Evolutionary conservation across 2,113 vertebrate species (phyloP).

Genomic region (Rattus rattus): DNA sequence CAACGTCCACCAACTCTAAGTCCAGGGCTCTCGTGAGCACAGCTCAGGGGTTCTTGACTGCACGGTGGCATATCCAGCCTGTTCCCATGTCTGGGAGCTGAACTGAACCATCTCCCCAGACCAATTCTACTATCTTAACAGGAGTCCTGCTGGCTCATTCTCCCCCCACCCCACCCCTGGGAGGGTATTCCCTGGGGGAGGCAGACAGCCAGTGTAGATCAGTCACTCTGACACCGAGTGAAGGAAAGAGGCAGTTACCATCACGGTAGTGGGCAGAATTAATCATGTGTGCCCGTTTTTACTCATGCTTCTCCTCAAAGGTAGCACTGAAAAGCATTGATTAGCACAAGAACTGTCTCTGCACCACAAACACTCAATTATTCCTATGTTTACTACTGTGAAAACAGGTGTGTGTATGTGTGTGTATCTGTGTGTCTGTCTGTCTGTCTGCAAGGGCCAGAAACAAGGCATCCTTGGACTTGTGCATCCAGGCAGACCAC

Average conservation of each 20-base stretch:
- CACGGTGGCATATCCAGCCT: neutral
- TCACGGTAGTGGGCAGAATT: neutral
- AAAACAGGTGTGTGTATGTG: neutral
- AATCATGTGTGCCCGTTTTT: neutral
- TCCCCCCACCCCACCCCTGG: neutral
- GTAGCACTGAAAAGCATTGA: neutral
- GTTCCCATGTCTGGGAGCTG: neutral
- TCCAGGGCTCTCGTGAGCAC: neutral
- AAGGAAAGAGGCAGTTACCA: neutral
- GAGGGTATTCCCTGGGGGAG: neutral
- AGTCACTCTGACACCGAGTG: neutral
- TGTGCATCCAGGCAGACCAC: neutral
- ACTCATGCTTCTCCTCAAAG: neutral
- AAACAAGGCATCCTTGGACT: neutral
- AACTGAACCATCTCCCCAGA: neutral
- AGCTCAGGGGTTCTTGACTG: neutral
- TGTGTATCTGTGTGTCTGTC: no score
- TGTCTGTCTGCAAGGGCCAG: neutral
- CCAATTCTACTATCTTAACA: neutral
- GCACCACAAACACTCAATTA: slow-evolving; percentile 26
- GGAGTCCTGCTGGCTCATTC: fast-evolving
- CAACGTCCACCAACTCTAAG: neutral
- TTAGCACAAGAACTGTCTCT: neutral
- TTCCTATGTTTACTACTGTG: neutral
- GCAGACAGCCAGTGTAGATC: neutral